Base-by-base conservation (phyloP, 1,140 invertebrate genomes). In the Drosophila sechellia region DNA sequence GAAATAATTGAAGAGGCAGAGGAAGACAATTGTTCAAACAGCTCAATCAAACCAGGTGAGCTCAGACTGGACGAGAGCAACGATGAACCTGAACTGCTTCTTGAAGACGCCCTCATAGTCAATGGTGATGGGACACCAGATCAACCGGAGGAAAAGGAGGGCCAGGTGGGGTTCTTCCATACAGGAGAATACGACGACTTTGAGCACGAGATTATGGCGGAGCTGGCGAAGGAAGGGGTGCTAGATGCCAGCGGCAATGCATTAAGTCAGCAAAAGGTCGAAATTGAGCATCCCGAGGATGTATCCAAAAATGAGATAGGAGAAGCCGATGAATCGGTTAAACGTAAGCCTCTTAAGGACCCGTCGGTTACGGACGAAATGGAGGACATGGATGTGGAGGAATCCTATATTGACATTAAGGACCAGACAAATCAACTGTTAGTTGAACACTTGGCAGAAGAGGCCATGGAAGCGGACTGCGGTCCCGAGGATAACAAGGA, bases 401-500 rank as follows among this genome's bases (percentile, higher is more conserved):
- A 56, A 6, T 70, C 50, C 64, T 39, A 45, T 8, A 39, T 45
- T 2, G 63, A 56, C 20, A 46, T 69, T 13, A 48, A 55, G 42
- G 22, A 56, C 8, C 49, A 22, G 27, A 50, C 49, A 2, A 49
- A 68, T 15, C 43, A 64, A 10, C 46, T 70, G 15, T 39, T 59
- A 39, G 15, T 35, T 17, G 45, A 69, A 5, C 46, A 64, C 10
- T 27, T 52, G 4, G 39, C 22, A n/a, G 35, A 52, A 8, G 45
- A 52, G 11, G 22, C 43, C 15, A 15, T 39, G 25, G 64, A 50
- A 5, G 37, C n/a, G 5, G 65, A 50, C 17, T 40, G 46, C 15
- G 49, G 35, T n/a, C 71, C 77, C 0, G 87, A 90, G 64, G 86
- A 90, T 54, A 90, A 90, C 48, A 90, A 90, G 50, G 89, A 90